These are phyloP conservation scores for Istiophorus platypterus DNA, from an alignment of 2,113 vertebrate species.

Conservation along the genomic window DNA sequence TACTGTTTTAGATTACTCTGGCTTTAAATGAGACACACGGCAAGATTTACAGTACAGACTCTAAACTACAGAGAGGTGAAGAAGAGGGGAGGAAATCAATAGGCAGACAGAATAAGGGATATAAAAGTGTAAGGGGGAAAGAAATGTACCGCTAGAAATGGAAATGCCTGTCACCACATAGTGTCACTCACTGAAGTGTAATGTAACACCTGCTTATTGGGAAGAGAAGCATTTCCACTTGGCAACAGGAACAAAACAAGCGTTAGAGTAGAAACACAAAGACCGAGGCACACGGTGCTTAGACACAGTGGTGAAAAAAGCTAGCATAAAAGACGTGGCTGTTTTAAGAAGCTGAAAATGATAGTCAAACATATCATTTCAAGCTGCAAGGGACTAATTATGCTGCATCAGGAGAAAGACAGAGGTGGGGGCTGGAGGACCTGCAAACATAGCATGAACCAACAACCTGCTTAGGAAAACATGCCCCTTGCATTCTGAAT, in stretches of 20 bases:
- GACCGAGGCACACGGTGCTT: neutral
- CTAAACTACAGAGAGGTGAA: neutral
- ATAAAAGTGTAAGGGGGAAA: neutral
- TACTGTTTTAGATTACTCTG: neutral
- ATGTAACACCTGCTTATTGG: conserved; percentile 50
- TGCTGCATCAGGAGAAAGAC: conserved; percentile 30
- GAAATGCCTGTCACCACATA: conserved; percentile 37
- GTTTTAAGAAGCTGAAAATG: conserved; percentile 52
- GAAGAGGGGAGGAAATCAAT: conserved; percentile 11
- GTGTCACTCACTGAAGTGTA: conserved; percentile 51
- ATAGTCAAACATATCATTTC: conserved; percentile 56
- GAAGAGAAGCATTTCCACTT: conserved; percentile 16
- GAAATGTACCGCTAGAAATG: conserved; percentile 27
- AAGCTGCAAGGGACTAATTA: conserved; percentile 47
- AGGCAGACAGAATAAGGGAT: neutral
- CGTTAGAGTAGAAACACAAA: neutral
- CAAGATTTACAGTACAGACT: conserved; percentile 1
- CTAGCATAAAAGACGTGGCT: conserved; percentile 18
- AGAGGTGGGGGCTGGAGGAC: too few relatives aligned
- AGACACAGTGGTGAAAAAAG: conserved; percentile 40
- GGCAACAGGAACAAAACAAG: conserved; percentile 37
- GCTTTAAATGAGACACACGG: neutral
- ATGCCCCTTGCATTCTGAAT: conserved; percentile 38
- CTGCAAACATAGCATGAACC: conserved; percentile 39
- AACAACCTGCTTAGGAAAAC: conserved; percentile 29